Evolutionary conservation across 2,113 vertebrate genomes (phyloP), one percentile per base, ranked within the genome.

Genomic region (Euleptes europaea): DNA sequence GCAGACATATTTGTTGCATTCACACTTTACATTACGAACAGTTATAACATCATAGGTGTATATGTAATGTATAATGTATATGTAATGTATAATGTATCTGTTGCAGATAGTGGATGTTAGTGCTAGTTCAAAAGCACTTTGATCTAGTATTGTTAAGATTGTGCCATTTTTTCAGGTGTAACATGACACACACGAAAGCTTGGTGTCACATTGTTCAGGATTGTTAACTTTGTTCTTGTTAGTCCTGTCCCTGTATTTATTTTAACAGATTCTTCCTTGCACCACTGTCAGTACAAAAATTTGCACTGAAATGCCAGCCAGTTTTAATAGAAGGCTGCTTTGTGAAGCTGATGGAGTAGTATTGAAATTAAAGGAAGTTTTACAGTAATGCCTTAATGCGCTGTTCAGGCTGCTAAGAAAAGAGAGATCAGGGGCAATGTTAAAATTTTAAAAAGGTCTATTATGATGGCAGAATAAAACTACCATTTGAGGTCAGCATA

Each of bases 401-500:
- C 17, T 54, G 15, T 54, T 54, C 51, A 54, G 51, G 14, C 51
- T 54, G 17, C 51, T 54, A 77, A 91, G 83, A 69, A 87, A 33
- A 14, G n/a, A n/a, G 57, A 51, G 23, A 54, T 76, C 49, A 33
- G 23, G 72, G 85, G 80, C 33, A 51, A 28, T 66, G 0, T 90
- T 47, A 74, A 47, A 75, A 71, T 88, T 90, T 67, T 94, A 89
- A 82, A 83, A 47, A 23, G 44, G 80, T 72, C 9, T 83, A 1
- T 83, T 82, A 19, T n/a, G 49, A 51, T 13, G 28, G 49, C 12
- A 14, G 5, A 6, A 5, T 38, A 69, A 26, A 84, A 51, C 23
- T 33, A 35, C 13, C 10, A 28, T 90, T 85, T 92, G 71, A 76
- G 86, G 88, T 65, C 84, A 72, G 77, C 42, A 23, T 92, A 69